A percentile compares a stretch with the other conserved stretches of the same genome.
phyloP scores from a whole-genome alignment of 1,140 invertebrate species.

The Cotesia vestalis region DNA sequence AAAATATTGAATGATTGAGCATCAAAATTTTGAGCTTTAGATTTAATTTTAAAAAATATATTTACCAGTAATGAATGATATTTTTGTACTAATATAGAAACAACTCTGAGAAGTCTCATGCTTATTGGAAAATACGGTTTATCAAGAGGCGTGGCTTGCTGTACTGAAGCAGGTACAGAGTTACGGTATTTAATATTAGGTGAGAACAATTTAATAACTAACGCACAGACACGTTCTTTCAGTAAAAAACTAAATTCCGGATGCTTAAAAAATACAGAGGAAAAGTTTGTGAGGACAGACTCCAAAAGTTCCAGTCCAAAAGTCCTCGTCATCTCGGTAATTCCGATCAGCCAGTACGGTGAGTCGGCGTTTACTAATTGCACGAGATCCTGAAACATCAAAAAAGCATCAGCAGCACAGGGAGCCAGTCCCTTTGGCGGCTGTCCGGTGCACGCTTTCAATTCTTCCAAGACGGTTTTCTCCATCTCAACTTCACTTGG shows the following conservation, averaged over 20 bases:
- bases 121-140: conserved; percentile 97
- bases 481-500: conserved; percentile 49
- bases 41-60: conserved; percentile 39
- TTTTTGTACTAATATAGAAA: conserved; percentile 91
- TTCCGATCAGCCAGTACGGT: conserved; percentile 92
- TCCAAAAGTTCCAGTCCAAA: conserved; percentile 96
- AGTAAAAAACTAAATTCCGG: conserved; percentile 93
- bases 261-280: conserved; percentile 93
- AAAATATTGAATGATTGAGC: too few species aligned
- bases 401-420: conserved; percentile 93
- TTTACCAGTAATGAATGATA: conserved; percentile 92
- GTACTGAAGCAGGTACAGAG: conserved; percentile 61
- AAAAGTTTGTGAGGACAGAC: conserved; percentile 90
- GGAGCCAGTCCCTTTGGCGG: conserved; percentile 84
- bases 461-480: conserved; percentile 78
- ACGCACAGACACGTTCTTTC: conserved; percentile 95
- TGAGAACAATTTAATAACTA: conserved; percentile 97
- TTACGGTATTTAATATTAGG: conserved; percentile 93
- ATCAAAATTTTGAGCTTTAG: too few species aligned
- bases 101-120: conserved; percentile 91
- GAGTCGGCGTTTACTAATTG: conserved; percentile 96
- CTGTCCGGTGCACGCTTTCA: conserved; percentile 79
- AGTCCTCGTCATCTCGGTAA: conserved; percentile 96
- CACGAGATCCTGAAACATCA: conserved; percentile 97
- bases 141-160: conserved; percentile 76